Evolutionary conservation across 37 sponge, comb jelly and placozoan genomes (phyloP), one percentile per base, ranked within the genome.

Genomic region (Ephydatia muelleri): DNA sequence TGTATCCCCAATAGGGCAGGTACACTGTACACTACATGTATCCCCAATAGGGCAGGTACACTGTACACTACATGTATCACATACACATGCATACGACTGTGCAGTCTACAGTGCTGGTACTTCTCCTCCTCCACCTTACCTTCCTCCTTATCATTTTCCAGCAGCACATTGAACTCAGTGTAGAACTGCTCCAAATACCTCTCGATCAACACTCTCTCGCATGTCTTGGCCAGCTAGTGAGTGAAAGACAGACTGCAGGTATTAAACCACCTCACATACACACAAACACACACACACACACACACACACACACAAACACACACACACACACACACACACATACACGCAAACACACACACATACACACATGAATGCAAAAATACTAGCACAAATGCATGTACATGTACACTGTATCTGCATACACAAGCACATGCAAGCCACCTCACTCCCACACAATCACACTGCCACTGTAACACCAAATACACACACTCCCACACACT

Each of bases 151-250:
- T 98, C 94, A 70, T 93, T 87, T 23, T 77, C 77, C 64, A 98
- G 85, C 19, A 98, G 88, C 23, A 76, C 57, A 22, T 82, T 37
- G 70, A 98, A 98, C 85, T 95, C 98, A 2, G 90, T 40, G 67
- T 91, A 89, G 78, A 98, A 93, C 39, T 86, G 73, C 9, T 98
- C 94, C n/a, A 98, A 84, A 72, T 95, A 96, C 29, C 84, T 93
- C 67, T 89, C 76, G 8, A 98, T 95, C 30, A 98, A 82, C 40
- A 95, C 96, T 23, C 49, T 69, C 84, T 93, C 94, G 88, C 96
- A 98, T 73, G 64, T 90, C 23, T 77, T 80, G 23, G 92, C 94
- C 43, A 98, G 83, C 94, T 97, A 65, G 38, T 32, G 29, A 27
- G 37, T 0, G 35, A 78, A 78, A 22, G 47, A 25, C 2, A 32